phyloP scores from a whole-genome alignment of 1,140 invertebrate genomes.

The Bilobella aurantiaca region DNA sequence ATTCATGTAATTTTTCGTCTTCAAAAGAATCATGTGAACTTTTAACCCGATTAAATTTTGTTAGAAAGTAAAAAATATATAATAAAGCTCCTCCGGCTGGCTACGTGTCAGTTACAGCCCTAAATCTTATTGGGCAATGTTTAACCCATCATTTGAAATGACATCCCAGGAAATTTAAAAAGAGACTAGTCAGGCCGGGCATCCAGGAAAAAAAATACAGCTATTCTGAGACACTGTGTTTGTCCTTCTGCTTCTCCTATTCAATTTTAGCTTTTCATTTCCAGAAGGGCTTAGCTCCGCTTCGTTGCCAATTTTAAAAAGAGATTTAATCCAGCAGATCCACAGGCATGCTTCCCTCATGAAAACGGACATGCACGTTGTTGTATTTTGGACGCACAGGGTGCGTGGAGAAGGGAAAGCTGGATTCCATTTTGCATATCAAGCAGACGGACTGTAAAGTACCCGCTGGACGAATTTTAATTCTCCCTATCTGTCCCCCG shows the following conservation, averaged over 20 bases:
- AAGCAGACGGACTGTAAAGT: no score
- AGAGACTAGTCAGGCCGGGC: background rate
- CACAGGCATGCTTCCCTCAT: no score
- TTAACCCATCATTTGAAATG: background rate
- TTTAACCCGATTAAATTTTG: no score
- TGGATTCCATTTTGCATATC: background rate
- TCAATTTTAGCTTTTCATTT: slow-evolving; percentile 1
- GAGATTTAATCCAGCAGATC: background rate
- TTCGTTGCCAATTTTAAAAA: slow-evolving; percentile 6
- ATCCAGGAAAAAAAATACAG: background rate
- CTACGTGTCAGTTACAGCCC: background rate
- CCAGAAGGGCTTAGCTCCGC: background rate
- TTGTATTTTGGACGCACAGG: no score
- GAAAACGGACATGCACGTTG: no score
- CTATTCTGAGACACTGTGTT: background rate
- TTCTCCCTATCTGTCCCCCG: no score
- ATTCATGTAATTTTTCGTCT: no score
- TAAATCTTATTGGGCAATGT: background rate
- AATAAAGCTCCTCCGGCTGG: background rate
- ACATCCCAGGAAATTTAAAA: background rate
- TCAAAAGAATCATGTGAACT: no score
- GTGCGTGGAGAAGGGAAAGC: background rate
- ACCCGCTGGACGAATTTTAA: no score
- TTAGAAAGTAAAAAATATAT: background rate
- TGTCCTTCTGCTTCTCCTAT: background rate